phyloP scores from a whole-genome alignment of 2,888 invertebrate species.

The Drosophila greeni region DNA sequence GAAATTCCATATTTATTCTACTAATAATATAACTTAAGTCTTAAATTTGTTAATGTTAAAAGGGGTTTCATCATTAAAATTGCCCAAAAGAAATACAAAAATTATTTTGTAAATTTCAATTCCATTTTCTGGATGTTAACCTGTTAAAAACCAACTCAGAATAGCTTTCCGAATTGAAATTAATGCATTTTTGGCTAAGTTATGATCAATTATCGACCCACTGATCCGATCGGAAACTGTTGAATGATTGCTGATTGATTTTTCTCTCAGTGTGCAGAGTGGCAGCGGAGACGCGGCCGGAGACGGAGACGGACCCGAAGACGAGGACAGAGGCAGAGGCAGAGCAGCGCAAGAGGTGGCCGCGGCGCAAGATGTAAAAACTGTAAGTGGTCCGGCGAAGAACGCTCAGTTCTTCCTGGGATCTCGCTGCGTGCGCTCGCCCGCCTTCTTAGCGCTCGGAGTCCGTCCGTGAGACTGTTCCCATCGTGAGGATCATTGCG shows the following conservation, averaged over 20 bases:
- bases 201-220: no score
- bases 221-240: no score
- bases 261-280: constrained; percentile 10
- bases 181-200: no score
- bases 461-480: constrained; percentile 29
- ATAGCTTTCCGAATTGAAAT: no score
- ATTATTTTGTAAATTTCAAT: no score
- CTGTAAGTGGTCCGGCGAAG: constrained; percentile 76
- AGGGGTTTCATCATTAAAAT: no score
- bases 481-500: constrained; percentile 49
- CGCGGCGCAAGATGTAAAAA: constrained; percentile 68
- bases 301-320: constrained; percentile 12
- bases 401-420: constrained; percentile 78
- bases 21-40: no score
- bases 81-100: no score
- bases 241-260: neutral
- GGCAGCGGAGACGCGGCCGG: constrained; percentile 21
- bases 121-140: no score
- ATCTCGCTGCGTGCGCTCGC: constrained; percentile 75
- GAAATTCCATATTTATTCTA: no score
- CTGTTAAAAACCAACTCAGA: no score
- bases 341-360: constrained; percentile 29
- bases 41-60: no score
- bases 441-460: constrained; percentile 40
- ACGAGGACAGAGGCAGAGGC: constrained; percentile 20